Evolutionary conservation across 2,888 invertebrate genomes (phyloP), one percentile per base, ranked within the genome.

Genomic region (Seladonia tumulorum): DNA sequence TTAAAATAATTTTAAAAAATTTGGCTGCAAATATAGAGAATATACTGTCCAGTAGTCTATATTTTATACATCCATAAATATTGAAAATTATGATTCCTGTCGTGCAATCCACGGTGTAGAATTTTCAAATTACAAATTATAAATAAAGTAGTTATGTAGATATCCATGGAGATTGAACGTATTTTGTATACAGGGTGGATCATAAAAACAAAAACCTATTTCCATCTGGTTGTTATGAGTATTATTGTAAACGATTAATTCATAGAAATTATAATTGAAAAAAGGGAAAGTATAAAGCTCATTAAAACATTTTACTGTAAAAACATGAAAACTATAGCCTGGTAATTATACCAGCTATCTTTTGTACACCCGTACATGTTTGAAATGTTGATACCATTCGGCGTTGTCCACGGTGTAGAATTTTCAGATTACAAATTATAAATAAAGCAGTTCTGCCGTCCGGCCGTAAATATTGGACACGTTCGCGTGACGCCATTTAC

Each of bases 101-200:
- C 66, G 7, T 16, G 35, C 18, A 29, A 16, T 35, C 35, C 66
- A 66, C 66, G 16, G 1, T 35, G 18, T 8, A 8, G 35, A 66
- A 60, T 60, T 60, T 60, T 60, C n/a, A n/a, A 60, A n/a, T 60
- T 60, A 60, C 22, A 25, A 60, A 25, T 60, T 25, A 60, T 60
- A 25, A 60, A 60, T 60, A 57, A n/a, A 12, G 49, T 49, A 47
- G 47, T 16, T 47, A 49, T 49, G 18, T 18, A 49, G 49, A 3
- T 53, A 22, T 22, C 2, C 18, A 22, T 22, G 22, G 3, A 53
- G 2, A 22, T 22, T 22, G 53, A 53, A 8, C 22, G 8, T 53
- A 53, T 53, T 53, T 22, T 22, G 53, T 53, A 22, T 7, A 53
- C 8, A 22, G 0, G 8, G 8, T 53, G 22, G 22, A 53, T 8